Evolutionary conservation across 2,113 vertebrate species (phyloP).

Genomic region (Sigmodon hispidus): DNA sequence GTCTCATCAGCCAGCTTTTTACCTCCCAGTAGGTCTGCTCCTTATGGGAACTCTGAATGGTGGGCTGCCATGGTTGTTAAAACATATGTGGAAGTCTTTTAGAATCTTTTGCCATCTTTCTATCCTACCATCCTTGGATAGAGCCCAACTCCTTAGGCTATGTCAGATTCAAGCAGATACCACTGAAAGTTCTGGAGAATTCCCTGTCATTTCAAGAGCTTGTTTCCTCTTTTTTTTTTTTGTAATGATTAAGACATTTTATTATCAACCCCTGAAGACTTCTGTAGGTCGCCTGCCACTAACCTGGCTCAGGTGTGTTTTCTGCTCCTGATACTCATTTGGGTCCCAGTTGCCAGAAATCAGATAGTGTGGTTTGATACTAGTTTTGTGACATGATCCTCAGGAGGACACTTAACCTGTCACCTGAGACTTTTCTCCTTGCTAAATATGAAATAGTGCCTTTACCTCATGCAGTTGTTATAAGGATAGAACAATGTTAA

Average conservation of each 20-base stretch:
- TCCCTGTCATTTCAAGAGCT: neutral
- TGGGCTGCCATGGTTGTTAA: neutral
- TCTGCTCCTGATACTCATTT: neutral
- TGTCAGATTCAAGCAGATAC: neutral
- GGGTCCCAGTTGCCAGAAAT: neutral
- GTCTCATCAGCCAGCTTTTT: neutral
- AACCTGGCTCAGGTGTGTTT: neutral
- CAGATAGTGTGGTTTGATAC: neutral
- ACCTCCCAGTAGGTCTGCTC: neutral
- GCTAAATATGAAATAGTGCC: neutral
- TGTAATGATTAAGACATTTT: neutral
- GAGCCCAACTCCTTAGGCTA: neutral
- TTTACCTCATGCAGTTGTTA: neutral
- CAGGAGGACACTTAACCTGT: neutral
- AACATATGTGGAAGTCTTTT: neutral
- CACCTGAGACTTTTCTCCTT: neutral
- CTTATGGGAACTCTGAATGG: neutral
- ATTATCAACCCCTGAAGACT: neutral
- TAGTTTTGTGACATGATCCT: neutral
- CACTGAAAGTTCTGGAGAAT: neutral
- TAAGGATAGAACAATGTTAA: neutral
- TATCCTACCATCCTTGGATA: neutral
- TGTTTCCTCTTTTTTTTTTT: conserved; percentile 8
- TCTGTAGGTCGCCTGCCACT: neutral
- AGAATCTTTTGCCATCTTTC: neutral